phyloP scores from a whole-genome alignment of 2,888 invertebrate genomes.

The Agonum fuliginosum region DNA sequence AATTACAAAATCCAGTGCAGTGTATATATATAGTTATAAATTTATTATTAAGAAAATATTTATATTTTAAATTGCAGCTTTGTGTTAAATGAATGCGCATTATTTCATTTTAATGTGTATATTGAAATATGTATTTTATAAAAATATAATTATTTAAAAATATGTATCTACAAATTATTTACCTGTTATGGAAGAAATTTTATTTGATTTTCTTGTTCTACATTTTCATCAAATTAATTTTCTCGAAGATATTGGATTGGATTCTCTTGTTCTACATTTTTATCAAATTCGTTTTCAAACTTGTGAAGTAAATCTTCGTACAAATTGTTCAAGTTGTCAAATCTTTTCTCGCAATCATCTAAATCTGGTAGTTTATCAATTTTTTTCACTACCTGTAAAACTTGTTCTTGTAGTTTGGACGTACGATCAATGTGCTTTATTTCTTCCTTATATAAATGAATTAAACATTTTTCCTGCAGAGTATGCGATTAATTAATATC shows the following conservation, averaged over 20 bases:
- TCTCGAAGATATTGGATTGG: neutral
- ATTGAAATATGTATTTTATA: neutral
- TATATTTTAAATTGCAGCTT: neutral
- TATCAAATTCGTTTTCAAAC: slow-evolving; percentile 19
- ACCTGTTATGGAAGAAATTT: neutral
- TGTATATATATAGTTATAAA: slow-evolving; percentile 6
- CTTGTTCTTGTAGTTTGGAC: slow-evolving; percentile 12
- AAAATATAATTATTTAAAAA: neutral
- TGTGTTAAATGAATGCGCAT: neutral
- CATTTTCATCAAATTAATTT: too few relatives aligned
- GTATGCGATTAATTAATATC: neutral
- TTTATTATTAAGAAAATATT: neutral
- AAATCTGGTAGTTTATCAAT: slow-evolving; percentile 22
- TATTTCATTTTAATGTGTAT: slow-evolving; percentile 1
- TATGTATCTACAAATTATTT: neutral
- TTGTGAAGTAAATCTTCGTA: neutral
- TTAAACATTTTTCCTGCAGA: slow-evolving; percentile 43
- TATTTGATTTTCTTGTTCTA: too few relatives aligned
- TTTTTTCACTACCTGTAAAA: slow-evolving; percentile 14
- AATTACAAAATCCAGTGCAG: too few relatives aligned
- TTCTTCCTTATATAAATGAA: slow-evolving; percentile 30
- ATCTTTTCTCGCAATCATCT: neutral
- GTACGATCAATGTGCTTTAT: slow-evolving; percentile 27
- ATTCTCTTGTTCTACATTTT: neutral
- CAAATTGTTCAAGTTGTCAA: slow-evolving; percentile 20